These are phyloP conservation scores for Nemapogon koenigi DNA, from an alignment of 2,888 invertebrate species.

Conservation along the genomic window DNA sequence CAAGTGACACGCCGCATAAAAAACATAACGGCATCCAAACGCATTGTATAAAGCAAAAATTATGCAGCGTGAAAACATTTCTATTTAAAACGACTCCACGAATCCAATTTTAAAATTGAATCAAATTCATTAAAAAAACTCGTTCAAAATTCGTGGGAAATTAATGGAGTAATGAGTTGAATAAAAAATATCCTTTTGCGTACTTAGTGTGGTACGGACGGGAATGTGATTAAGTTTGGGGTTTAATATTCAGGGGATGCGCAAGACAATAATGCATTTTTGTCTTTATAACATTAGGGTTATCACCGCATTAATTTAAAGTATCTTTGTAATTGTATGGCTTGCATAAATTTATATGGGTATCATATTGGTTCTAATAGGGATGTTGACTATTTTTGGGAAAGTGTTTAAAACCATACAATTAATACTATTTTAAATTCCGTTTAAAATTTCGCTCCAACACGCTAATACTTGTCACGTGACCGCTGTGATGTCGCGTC, in stretches of 20 bases:
- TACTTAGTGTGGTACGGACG: conserved; percentile 41
- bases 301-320: not conserved
- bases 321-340: conserved; percentile 27
- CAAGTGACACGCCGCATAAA: too few relatives aligned
- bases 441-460: too few relatives aligned
- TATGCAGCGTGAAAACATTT: conserved; percentile 62
- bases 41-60: conserved; percentile 27
- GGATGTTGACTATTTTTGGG: too few relatives aligned
- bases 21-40: too few relatives aligned
- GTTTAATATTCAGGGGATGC: conserved; percentile 55
- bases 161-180: conserved; percentile 44
- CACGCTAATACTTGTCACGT: too few relatives aligned
- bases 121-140: conserved; percentile 27
- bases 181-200: conserved; percentile 34
- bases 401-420: too few relatives aligned
- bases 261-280: conserved; percentile 49
- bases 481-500: too few relatives aligned
- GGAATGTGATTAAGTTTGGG: conserved; percentile 54
- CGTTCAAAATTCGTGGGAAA: conserved; percentile 48
- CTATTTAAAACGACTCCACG: conserved; percentile 26
- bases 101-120: conserved; percentile 42
- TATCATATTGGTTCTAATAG: too few relatives aligned
- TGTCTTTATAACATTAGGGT: too few relatives aligned
- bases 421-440: too few relatives aligned
- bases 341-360: not conserved